Evolutionary conservation across 2,113 vertebrate genomes (phyloP), one percentile per base, ranked within the genome.

Genomic region (Lepisosteus oculatus): DNA sequence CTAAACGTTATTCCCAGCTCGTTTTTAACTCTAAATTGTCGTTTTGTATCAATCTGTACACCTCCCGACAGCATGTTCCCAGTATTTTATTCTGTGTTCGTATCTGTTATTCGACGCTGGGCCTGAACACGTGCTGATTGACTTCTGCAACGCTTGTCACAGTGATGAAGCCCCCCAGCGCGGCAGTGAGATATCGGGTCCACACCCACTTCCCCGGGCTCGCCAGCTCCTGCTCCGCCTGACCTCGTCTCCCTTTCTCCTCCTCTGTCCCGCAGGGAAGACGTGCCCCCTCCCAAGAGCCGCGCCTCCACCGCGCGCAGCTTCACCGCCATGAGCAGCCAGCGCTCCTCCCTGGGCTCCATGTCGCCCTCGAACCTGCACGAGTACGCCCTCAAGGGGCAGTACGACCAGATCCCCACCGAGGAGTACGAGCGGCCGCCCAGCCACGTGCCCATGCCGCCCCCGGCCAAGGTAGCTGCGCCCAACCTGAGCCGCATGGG

Each of bases 401-500:
- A 94, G 41, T 99, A 98, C 41, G 95, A 96, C 87, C 94, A 96
- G 82, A 93, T 99, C 15, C 95, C 95, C 14, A 93, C 93, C 0
- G 96, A 99, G 79, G 97, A 98, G 75, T 95, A 83, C 43, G 96
- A 98, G 8, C 89, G 86, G 8, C 73, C 92, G 29, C 84, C 94
- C 9, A 90, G 88, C 84, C 95, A 93, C 69, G 89, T 72, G 8
- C 90, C 94, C 0, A 77, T 85, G 72, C 90, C 93, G 68, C 87
- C 93, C 0, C 89, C 93, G 11, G 74, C 85, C 84, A 95, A 90
- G 89, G 94, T 97, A 93, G 93, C 90, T 1, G 95, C 91, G 75
- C 94, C 95, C 83, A 99, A 96, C 88, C 94, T 99, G 80, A 98
- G 94, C 81, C 95, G 97, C 87, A 99, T 99, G 97, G 97, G 97